Evolutionary conservation across 1,140 invertebrate species (phyloP), one percentile per base, ranked within the genome.

Genomic region (Orius laevigatus): DNA sequence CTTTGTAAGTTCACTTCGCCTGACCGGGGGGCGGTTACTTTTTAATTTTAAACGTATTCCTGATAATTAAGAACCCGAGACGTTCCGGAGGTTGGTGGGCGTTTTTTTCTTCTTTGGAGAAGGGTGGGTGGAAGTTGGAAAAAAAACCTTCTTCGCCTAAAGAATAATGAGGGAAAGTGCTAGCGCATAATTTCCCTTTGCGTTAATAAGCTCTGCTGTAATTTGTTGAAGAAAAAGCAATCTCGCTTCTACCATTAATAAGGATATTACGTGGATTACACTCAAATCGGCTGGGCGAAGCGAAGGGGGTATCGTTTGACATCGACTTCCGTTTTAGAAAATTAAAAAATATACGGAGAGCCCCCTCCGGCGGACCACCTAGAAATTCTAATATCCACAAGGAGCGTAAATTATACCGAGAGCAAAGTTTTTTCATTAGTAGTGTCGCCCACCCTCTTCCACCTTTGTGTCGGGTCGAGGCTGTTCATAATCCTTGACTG

Each of bases 231-330:
- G 39, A 41, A 49, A 49, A 49, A 42, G 48, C 48, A 49, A 49
- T 49, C 48, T 49, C 48, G 38, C 15, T 4, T 39, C 10, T 20
- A 20, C 48, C 48, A 40, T 49, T 49, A 49, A 49, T 49, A 49
- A 49, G 48, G 48, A 49, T 49, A 49, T 49, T 49, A 49, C 48
- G 48, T 49, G 48, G 48, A 49, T 49, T 49, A 49, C 48, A 33
- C 38, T 42, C 38, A 42, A 49, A 49, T 40, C 38, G 20, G 36
- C 39, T 12, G 15, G 14, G 14, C 18, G 31, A 20, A 16, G 33
- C 2, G 48, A 15, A 16, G 16, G 12, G 48, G 48, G 39, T 41
- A 49, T 49, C 48, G 48, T 49, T 49, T 49, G 48, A 49, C 39
- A 49, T 49, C 38, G 38, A 25, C 38, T 42, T 42, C 48, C 46